Percentiles rank a stretch among this genome's conserved stretches.
phyloP scores from a whole-genome alignment of 2,797 vertebrate genomes.

The Cuculus canorus region DNA sequence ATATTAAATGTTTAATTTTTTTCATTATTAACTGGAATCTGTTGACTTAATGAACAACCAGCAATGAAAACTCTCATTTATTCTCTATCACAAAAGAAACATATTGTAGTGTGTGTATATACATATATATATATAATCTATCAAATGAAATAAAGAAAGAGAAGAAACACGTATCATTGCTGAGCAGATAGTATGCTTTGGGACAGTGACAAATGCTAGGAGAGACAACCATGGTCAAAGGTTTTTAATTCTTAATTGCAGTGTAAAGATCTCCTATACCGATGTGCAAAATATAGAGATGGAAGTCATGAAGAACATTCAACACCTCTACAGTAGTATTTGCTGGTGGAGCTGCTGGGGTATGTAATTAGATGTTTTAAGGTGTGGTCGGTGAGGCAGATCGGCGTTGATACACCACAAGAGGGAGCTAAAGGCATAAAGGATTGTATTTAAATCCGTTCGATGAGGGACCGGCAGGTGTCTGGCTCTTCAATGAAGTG shows the following conservation, averaged over 20 bases:
- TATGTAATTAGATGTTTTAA: not conserved
- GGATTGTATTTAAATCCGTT: not conserved
- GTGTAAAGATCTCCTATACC: no score
- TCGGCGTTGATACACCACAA: not conserved
- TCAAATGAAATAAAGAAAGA: constrained; percentile 63
- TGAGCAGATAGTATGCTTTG: not conserved
- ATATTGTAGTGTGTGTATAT: constrained; percentile 68
- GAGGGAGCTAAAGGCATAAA: constrained; percentile 36
- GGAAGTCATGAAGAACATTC: not conserved
- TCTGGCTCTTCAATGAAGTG: not conserved
- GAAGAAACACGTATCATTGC: constrained; percentile 10
- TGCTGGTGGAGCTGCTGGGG: not conserved
- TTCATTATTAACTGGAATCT: constrained; percentile 49
- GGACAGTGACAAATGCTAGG: not conserved
- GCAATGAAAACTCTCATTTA: constrained; percentile 30
- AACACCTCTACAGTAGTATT: not conserved
- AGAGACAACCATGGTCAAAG: not conserved
- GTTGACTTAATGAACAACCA: constrained; percentile 42
- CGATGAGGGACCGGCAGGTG: not conserved
- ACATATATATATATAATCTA: constrained; percentile 59
- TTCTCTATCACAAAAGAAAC: constrained; percentile 20
- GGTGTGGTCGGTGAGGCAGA: not conserved
- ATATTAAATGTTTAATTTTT: constrained; percentile 58
- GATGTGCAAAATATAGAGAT: not conserved
- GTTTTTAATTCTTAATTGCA: not conserved